Evolutionary conservation across 2,797 vertebrate genomes (phyloP).

Genomic region (Naso thynnoides): DNA sequence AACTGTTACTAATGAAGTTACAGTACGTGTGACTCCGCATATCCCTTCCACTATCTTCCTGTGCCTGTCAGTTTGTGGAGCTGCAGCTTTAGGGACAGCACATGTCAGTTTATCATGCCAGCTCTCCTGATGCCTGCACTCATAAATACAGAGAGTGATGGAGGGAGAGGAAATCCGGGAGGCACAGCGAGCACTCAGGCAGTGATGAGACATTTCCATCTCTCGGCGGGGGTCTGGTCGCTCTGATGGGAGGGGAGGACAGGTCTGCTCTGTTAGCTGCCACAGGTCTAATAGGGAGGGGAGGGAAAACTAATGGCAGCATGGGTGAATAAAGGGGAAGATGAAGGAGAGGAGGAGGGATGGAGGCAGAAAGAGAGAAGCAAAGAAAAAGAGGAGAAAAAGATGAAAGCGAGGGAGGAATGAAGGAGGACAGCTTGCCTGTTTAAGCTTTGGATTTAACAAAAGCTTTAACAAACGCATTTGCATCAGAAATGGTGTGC

Average conservation of each 20-base stretch:
- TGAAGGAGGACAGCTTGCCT: not conserved
- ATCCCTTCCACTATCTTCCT: slow-evolving; percentile 8
- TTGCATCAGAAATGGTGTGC: slow-evolving; percentile 49
- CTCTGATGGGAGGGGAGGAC: slow-evolving; percentile 59
- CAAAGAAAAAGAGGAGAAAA: not conserved
- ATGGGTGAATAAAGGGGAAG: slow-evolving; percentile 6
- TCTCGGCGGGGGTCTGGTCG: slow-evolving; percentile 49
- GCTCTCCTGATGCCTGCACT: slow-evolving; percentile 37
- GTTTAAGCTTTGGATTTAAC: slow-evolving; percentile 34
- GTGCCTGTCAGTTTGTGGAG: slow-evolving; percentile 41
- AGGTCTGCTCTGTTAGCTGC: slow-evolving; percentile 50
- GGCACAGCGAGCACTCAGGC: slow-evolving; percentile 48
- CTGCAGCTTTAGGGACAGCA: slow-evolving; percentile 30
- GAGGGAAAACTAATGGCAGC: slow-evolving; percentile 46
- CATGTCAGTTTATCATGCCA: slow-evolving; percentile 42
- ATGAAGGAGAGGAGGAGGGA: slow-evolving; percentile 26
- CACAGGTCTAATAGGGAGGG: slow-evolving; percentile 32
- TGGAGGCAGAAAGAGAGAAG: not conserved
- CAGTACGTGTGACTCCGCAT: slow-evolving; percentile 5
- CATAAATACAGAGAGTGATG: slow-evolving; percentile 51
- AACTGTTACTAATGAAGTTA: slow-evolving; percentile 41
- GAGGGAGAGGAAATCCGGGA: slow-evolving; percentile 25
- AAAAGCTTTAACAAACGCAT: slow-evolving; percentile 38
- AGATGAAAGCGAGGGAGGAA: slow-evolving; percentile 29
- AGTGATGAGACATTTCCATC: slow-evolving; percentile 49